Evolutionary conservation across 2,888 invertebrate species (phyloP).

Genomic region (Polymixis flavicincta): DNA sequence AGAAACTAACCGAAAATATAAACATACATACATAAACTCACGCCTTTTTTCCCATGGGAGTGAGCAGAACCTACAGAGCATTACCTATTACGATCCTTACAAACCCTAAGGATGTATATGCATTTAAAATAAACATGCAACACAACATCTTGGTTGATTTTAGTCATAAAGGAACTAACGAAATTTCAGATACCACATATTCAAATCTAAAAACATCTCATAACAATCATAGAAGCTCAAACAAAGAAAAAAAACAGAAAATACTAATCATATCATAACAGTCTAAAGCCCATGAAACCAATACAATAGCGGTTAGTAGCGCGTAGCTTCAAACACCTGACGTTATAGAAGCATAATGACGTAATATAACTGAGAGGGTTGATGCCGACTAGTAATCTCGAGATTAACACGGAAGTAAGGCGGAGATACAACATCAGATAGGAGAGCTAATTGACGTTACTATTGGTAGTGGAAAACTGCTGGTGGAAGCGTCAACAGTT

Average conservation of each 20-base stretch:
- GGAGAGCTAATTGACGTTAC: conserved; percentile 44
- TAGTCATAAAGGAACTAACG: neutral
- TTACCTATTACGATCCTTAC: neutral
- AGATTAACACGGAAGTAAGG: conserved; percentile 50
- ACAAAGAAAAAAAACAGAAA: neutral
- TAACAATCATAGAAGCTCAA: neutral
- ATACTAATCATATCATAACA: conserved; percentile 13
- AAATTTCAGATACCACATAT: neutral
- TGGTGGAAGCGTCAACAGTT: conserved; percentile 5
- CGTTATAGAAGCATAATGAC: conserved; percentile 31
- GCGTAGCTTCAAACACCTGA: conserved; percentile 36
- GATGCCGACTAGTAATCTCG: conserved; percentile 48
- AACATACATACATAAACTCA: neutral
- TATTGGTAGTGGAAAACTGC: conserved; percentile 40
- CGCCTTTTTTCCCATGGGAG: too few species aligned
- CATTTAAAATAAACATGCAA: neutral
- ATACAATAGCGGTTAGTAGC: conserved; percentile 43
- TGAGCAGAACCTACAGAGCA: neutral
- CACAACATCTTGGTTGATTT: neutral
- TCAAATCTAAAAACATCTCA: neutral
- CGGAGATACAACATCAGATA: conserved; percentile 47
- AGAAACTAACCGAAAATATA: neutral
- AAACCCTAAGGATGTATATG: neutral
- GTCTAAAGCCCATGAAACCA: conserved; percentile 35
- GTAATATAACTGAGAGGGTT: conserved; percentile 53